These are phyloP conservation scores for Pyrochroa serraticornis DNA, from an alignment of 2,888 invertebrate genomes.

Conservation along the genomic window DNA sequence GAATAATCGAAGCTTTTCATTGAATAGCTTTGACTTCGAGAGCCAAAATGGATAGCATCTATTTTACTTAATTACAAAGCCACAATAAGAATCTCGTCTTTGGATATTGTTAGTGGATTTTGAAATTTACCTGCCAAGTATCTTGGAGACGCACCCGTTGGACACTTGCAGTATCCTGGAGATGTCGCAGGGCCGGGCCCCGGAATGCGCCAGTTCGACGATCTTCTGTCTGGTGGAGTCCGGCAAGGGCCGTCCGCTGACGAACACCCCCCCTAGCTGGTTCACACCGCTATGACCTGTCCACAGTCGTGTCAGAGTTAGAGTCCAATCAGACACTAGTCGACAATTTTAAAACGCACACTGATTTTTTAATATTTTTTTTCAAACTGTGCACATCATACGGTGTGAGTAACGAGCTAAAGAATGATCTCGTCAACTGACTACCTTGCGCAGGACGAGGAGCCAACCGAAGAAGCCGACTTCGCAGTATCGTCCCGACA, in stretches of 20 bases:
- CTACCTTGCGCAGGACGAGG: constrained; percentile 54
- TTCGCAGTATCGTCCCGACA: constrained; percentile 31
- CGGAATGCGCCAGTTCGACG: constrained; percentile 97
- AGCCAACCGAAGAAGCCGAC: constrained; percentile 43
- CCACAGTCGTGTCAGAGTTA: constrained; percentile 65
- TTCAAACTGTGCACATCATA: constrained; percentile 53
- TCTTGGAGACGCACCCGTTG: constrained; percentile 99
- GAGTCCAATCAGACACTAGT: constrained; percentile 25
- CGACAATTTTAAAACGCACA: constrained; percentile 35
- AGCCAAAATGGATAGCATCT: no score
- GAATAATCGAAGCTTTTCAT: no score
- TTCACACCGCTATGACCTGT: constrained; percentile 98
- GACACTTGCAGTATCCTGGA: constrained; percentile 97
- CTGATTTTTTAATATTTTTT: constrained; percentile 1
- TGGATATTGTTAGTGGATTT: no score
- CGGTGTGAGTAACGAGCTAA: constrained; percentile 60
- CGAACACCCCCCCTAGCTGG: constrained; percentile 99
- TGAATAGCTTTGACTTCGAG: no score
- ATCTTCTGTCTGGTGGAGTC: constrained; percentile 98
- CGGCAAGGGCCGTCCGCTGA: constrained; percentile 96
- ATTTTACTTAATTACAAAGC: no score
- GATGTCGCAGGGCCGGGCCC: constrained; percentile 98
- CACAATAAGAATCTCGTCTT: no score
- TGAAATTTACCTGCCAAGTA: constrained; percentile 91
- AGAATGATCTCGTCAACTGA: constrained; percentile 59